Percentiles rank a stretch among this genome's conserved stretches.
Evolutionary conservation across 2,113 vertebrate species (phyloP).

Genomic region (Prionailurus viverrinus): DNA sequence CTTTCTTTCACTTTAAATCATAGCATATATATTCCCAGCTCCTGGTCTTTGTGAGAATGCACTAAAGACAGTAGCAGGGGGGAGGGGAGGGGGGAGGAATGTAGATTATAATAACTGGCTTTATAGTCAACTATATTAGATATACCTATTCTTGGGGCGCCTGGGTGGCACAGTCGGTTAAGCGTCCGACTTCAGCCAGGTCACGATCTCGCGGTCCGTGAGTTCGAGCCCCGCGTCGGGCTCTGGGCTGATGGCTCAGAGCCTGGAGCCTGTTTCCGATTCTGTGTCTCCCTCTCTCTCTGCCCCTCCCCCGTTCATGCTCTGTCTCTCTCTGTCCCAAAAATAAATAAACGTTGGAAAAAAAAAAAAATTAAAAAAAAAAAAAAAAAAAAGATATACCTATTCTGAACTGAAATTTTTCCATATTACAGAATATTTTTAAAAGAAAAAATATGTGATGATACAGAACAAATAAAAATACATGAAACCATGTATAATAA

Average conservation of each 20-base stretch:
- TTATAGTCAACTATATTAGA: conserved; percentile 18
- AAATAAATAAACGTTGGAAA: too few species aligned
- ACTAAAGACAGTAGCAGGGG: not conserved
- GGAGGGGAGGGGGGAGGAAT: not conserved
- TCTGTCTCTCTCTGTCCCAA: too few species aligned
- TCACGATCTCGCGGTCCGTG: too few species aligned
- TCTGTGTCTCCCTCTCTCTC: too few species aligned
- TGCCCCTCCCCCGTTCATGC: too few species aligned
- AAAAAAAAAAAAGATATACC: too few species aligned
- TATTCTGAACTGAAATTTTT: conserved; percentile 30
- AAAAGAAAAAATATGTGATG: conserved; percentile 17
- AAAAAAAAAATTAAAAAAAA: too few species aligned
- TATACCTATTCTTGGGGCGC: not conserved
- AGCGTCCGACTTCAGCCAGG: too few species aligned
- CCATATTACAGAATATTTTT: not conserved
- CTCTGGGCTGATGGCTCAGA: too few species aligned
- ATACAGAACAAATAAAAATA: conserved; percentile 7
- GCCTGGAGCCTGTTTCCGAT: too few species aligned
- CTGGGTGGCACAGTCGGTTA: too few species aligned
- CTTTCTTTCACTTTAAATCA: conserved; percentile 53
- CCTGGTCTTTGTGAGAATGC: conserved; percentile 28
- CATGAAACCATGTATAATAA: not conserved
- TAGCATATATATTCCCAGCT: not conserved
- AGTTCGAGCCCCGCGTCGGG: too few species aligned
- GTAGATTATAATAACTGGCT: conserved; percentile 19